Percentiles rank a stretch among this genome's conserved stretches.
phyloP scores from a whole-genome alignment of 2,888 invertebrate genomes.

The Drosophila pegasa region DNA sequence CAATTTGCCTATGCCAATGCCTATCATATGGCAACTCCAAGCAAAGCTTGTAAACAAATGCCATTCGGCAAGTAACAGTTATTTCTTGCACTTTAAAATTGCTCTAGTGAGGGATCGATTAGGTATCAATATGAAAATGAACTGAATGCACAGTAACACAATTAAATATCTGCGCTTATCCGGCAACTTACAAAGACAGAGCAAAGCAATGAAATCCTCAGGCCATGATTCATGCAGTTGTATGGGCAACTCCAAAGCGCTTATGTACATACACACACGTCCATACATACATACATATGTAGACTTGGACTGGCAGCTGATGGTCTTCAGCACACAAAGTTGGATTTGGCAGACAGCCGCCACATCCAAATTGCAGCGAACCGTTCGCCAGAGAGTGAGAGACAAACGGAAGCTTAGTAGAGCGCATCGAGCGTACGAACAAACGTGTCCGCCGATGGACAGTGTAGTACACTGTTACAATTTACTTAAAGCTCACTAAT shows the following conservation, averaged over 20 bases:
- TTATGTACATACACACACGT: not conserved
- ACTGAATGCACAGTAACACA: constrained; percentile 71
- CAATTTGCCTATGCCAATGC: too few species aligned
- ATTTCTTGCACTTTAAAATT: not conserved
- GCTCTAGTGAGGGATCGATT: not conserved
- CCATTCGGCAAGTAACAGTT: not conserved
- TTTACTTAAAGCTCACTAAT: constrained; percentile 58
- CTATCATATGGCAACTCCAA: constrained; percentile 9
- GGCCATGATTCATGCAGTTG: constrained; percentile 54
- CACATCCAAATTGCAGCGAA: constrained; percentile 64
- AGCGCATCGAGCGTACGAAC: constrained; percentile 76
- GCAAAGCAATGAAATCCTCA: constrained; percentile 36
- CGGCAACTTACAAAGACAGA: constrained; percentile 55
- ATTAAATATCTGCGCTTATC: constrained; percentile 65
- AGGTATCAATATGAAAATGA: constrained; percentile 9
- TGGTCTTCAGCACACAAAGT: constrained; percentile 55
- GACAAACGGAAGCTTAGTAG: constrained; percentile 80
- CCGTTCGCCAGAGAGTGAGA: constrained; percentile 50
- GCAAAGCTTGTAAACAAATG: not conserved
- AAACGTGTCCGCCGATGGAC: constrained; percentile 64
- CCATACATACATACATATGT: constrained; percentile 12
- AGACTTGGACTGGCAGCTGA: constrained; percentile 40
- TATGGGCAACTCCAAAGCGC: constrained; percentile 33
- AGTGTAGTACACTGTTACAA: constrained; percentile 50
- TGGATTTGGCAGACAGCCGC: constrained; percentile 47